These are phyloP conservation scores for Phoronis australis DNA, from an alignment of 2,888 invertebrate species.

Conservation along the genomic window DNA sequence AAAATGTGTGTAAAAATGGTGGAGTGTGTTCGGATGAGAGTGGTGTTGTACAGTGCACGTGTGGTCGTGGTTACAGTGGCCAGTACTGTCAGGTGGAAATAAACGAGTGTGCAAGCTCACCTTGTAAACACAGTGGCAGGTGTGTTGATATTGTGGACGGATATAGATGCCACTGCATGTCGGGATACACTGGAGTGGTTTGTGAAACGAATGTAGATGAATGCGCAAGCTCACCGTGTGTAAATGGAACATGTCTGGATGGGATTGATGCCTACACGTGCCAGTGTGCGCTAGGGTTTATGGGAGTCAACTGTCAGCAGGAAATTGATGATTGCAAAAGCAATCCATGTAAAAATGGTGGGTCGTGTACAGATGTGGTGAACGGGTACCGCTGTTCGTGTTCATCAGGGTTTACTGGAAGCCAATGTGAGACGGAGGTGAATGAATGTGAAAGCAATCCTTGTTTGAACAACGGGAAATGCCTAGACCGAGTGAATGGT, in stretches of 20 bases:
- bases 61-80: too few relatives aligned
- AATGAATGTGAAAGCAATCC: too few relatives aligned
- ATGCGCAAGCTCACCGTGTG: too few relatives aligned
- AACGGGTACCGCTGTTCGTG: not conserved
- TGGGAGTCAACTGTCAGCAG: too few relatives aligned
- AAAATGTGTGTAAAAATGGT: too few relatives aligned
- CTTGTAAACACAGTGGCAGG: too few relatives aligned
- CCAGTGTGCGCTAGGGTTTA: too few relatives aligned
- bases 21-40: too few relatives aligned
- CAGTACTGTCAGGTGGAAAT: too few relatives aligned
- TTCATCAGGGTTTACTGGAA: not conserved
- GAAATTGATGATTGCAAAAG: not conserved
- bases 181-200: not conserved
- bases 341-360: slow-evolving; percentile 2
- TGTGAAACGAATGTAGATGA: too few relatives aligned
- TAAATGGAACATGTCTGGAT: slow-evolving; percentile 46
- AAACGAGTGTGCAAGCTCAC: too few relatives aligned
- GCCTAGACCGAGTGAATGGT: not conserved
- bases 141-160: not conserved
- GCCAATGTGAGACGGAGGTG: not conserved
- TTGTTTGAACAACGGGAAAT: not conserved
- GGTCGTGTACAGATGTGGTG: not conserved
- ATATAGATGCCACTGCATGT: not conserved
- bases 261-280: slow-evolving; percentile 20
- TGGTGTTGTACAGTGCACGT: too few relatives aligned